phyloP scores from a whole-genome alignment of 2,113 vertebrate species.

The Lepus europaeus region DNA sequence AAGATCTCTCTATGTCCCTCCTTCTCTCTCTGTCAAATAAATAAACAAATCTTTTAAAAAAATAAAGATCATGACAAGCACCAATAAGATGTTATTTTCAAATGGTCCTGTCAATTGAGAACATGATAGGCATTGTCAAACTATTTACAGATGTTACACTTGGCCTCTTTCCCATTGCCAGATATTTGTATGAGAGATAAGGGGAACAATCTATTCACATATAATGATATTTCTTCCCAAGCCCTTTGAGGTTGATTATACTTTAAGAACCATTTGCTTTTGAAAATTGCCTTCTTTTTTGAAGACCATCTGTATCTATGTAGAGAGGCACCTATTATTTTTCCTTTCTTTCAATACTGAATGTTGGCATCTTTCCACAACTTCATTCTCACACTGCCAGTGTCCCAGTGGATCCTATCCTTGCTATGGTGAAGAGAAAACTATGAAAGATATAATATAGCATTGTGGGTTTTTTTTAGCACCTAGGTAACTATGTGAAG shows the following conservation, averaged over 20 bases:
- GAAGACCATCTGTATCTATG: background rate
- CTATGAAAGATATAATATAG: background rate
- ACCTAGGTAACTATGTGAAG: background rate
- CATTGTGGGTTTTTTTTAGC: background rate
- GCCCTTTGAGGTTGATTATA: constrained; percentile 54
- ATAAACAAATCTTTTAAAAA: too few relatives aligned
- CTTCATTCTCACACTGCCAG: background rate
- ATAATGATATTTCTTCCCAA: constrained; percentile 40
- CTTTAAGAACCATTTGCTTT: constrained; percentile 48
- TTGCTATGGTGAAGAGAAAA: background rate
- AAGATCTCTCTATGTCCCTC: too few relatives aligned
- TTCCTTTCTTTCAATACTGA: background rate
- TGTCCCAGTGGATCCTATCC: background rate
- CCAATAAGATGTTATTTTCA: constrained; percentile 5
- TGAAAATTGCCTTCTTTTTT: constrained; percentile 66
- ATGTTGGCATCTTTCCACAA: background rate
- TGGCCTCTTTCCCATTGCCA: constrained; percentile 56
- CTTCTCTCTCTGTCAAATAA: too few relatives aligned
- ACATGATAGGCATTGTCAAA: background rate
- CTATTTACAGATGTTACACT: constrained; percentile 47
- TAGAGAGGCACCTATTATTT: background rate
- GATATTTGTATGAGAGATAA: constrained; percentile 68
- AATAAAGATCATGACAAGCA: background rate
- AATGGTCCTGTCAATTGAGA: background rate
- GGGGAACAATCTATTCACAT: constrained; percentile 18